Base-by-base conservation (phyloP, 2,888 invertebrate species). In the Timandra comae region DNA sequence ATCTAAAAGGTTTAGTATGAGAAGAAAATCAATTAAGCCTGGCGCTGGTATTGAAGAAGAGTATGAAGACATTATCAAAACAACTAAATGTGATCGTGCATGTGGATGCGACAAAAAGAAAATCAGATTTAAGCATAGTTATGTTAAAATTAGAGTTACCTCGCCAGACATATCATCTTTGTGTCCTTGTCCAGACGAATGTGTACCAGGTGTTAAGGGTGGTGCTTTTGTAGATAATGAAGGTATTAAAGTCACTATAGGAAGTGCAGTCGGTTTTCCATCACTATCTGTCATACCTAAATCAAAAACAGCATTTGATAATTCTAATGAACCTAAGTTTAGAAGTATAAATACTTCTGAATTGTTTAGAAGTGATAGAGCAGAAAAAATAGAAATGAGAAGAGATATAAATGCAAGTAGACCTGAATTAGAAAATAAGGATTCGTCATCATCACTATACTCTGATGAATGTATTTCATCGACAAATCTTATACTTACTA, bases 41-140 rank as follows among this genome's bases (percentile, higher is more conserved):
- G 42, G 40, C 24, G 46, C 38, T 13, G 67, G 64, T 2, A 51
- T 71, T 19, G 26, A 35, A 5, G 66, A 69, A 55, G 61, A 67
- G 37, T 57, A 57, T 27, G 49, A 75, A 56, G 69, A 74, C 22
- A 51, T 73, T n/a, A 29, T 54, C 2, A 77, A 72, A 63, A 66
- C 64, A 2, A 69, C 68, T 12, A 75, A 58, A 9, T 76, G 76
- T 47, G 76, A 77, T 29, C 55, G 65, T 27, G 72, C 56, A 10
- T 77, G 77, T 43, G 77, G 76, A 2, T 75, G 76, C 49, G 73
- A 74, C 35, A 73, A 65, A 42, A 77, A 76, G 40, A 77, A 76
- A 63, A 75, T 77, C 25, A 57, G 63, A 54, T 78, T 78, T 45
- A 77, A 76, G 44, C 73, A 77, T 21, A 77, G 78, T 43, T 77